Base-by-base conservation (phyloP, 2,113 vertebrate species). In the Corydoras maculifer region DNA sequence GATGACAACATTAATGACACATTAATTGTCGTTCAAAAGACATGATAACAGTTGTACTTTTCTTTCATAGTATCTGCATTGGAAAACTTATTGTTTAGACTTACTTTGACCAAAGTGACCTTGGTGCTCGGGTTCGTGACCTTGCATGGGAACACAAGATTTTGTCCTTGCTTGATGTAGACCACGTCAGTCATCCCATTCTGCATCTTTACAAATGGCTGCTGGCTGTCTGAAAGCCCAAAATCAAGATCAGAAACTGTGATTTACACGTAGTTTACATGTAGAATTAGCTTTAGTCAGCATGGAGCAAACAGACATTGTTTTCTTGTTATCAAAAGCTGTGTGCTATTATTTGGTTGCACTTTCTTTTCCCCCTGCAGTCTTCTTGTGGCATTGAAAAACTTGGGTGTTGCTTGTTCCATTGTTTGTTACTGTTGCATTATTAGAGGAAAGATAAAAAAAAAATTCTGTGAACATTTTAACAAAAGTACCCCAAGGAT, bases 101-200 rank as follows among this genome's bases (percentile, higher is more conserved):
- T 87, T 69, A 90, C 90, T 87, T 88, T 91, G 68, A 88, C 81
- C 74, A 99, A 87, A 12, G 86, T 86, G 68, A 95, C 91, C 65
- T 79, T 84, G 82, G 91, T 6, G 58, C 93, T 83, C 3, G 97
- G 97, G 57, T 93, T 84, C 0, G 95, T 93, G 74, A 94, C 93
- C 79, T 92, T 88, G 88, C 97, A 99, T 62, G 97, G 97, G 75
- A 99, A 86, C 75, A 93, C 69, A 75, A 98, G 81, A 11, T 90
- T 79, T 82, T 87, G 77, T 77, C 91, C 92, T 81, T 92, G 86
- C 18, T 78, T 89, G 88, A 97, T 89, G 64, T 85, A 87, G 80
- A 98, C 82, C 77, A 92, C 81, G 65, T 88, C 80, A 3, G 94
- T 91, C 74, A 89, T 86, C 68, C 85, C 82, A 12, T 59, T 86